Base-by-base conservation (phyloP, 2,888 invertebrate genomes). In the Cephus runcator region DNA sequence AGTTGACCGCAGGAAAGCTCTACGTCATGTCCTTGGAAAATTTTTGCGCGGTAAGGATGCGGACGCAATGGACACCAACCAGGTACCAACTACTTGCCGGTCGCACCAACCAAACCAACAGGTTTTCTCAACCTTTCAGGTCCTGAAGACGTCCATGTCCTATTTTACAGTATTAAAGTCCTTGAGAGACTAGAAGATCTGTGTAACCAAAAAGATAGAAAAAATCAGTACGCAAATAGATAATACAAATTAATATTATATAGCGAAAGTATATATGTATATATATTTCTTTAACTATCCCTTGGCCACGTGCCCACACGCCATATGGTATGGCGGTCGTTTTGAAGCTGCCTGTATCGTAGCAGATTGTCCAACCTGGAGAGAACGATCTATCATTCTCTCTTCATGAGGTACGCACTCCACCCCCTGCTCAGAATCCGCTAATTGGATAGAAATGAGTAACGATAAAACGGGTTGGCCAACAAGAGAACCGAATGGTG, bases 11-110 rank as follows among this genome's bases (percentile, higher is more conserved):
- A 0, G 85, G 83, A 6, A 84, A 82, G 34, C 71, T 88, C 31
- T 88, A 84, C 74, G 75, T 79, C 12, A 75, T 88, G 15, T 86
- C 88, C 71, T 77, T 88, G 77, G 75, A 85, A 76, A 87, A 85
- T 56, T 88, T 87, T 35, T 79, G 81, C n/a, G 34, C 84, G 80
- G 88, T 88, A 83, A 87, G 86, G 73, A 23, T 76, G 15, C 40
- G 6, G 4, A 40, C 6, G 15, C 40, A 40, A 40, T 40, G 40
- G 15, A 40, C 15, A 40, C 40, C 40, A 15, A 40, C 15, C 40
- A 15, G 15, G 40, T 40, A 40, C 40, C 40, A 40, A 40, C 15
- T 2, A 6, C 15, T 40, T 15, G 40, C 40, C 40, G 15, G 40
- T 40, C 6, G 40, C 15, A 40, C 40, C 40, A 40, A 40, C 40